Conservation (phyloP, 2,888 invertebrate genomes). For the Cosmia trapezina region DNA sequence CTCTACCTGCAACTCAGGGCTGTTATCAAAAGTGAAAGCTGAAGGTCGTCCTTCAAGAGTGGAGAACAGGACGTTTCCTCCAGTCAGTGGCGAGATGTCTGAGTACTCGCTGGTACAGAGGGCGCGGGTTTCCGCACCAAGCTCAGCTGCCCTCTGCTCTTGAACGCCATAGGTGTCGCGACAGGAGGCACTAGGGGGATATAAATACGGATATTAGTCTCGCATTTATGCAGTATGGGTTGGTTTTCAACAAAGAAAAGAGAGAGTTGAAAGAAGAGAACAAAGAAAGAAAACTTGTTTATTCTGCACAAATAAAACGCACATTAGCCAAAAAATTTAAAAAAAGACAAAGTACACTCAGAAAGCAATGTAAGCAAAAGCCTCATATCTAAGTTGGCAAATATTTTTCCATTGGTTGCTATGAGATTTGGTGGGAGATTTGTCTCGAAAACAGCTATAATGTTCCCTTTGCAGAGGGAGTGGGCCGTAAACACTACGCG, state of each 20-base stretch:
- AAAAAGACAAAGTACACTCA: too few relatives aligned
- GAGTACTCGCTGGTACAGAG: slow-evolving; percentile 99
- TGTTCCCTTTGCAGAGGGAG: neutral
- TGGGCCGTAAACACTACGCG: too few relatives aligned
- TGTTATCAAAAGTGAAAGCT: slow-evolving; percentile 97
- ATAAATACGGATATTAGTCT: neutral
- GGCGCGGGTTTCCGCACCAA: slow-evolving; percentile 96
- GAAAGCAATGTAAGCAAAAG: too few relatives aligned
- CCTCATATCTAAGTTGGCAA: too few relatives aligned
- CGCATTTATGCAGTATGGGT: neutral
- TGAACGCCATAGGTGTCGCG: slow-evolving; percentile 96
- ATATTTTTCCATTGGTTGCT: too few relatives aligned
- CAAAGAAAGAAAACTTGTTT: too few relatives aligned
- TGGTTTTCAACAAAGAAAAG: neutral
- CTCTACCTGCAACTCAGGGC: slow-evolving; percentile 96
- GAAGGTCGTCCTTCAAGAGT: slow-evolving; percentile 98
- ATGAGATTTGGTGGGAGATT: too few relatives aligned
- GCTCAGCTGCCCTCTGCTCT: slow-evolving; percentile 93
- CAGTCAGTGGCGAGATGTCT: slow-evolving; percentile 98
- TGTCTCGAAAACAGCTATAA: neutral
- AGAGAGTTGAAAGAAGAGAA: too few relatives aligned
- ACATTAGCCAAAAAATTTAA: too few relatives aligned
- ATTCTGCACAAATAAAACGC: too few relatives aligned
- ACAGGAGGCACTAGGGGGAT: slow-evolving; percentile 94
- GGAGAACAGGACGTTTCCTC: slow-evolving; percentile 98